phyloP scores from a whole-genome alignment of 2,888 invertebrate species.

The Allophyes oxyacanthae region DNA sequence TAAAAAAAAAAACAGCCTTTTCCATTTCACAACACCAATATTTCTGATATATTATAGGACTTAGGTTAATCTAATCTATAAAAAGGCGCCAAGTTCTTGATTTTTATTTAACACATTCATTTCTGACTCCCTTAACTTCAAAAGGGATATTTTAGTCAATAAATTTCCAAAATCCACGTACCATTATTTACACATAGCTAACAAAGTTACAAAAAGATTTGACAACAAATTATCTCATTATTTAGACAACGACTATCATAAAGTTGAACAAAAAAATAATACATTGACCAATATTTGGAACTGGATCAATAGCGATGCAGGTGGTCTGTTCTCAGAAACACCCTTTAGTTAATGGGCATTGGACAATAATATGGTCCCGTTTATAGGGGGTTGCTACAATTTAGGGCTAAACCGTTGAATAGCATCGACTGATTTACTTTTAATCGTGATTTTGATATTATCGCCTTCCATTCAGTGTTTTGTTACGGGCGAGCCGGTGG shows the following conservation, averaged over 20 bases:
- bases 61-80: conserved; percentile 1
- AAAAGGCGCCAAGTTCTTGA: conserved; percentile 38
- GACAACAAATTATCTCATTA: conserved; percentile 80
- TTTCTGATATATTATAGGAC: conserved; percentile 5
- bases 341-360: conserved; percentile 75
- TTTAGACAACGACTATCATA: conserved; percentile 66
- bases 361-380: conserved; percentile 67
- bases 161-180: conserved; percentile 46
- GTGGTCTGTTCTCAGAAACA: conserved; percentile 85
- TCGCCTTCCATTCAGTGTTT: conserved; percentile 77
- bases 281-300: conserved; percentile 73
- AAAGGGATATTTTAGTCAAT: conserved; percentile 21
- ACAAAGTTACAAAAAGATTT: conserved; percentile 64
- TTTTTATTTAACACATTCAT: conserved; percentile 19
- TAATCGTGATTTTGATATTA: conserved; percentile 83
- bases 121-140: conserved; percentile 21
- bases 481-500: conserved; percentile 70
- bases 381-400: conserved; percentile 76
- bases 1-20: no score
- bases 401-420: conserved; percentile 76
- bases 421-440: conserved; percentile 82
- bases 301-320: conserved; percentile 80
- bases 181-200: conserved; percentile 46
- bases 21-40: not conserved
- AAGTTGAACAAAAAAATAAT: conserved; percentile 60